Base-by-base conservation (phyloP, 2,113 vertebrate species). In the Dicrurus megarhynchus region DNA sequence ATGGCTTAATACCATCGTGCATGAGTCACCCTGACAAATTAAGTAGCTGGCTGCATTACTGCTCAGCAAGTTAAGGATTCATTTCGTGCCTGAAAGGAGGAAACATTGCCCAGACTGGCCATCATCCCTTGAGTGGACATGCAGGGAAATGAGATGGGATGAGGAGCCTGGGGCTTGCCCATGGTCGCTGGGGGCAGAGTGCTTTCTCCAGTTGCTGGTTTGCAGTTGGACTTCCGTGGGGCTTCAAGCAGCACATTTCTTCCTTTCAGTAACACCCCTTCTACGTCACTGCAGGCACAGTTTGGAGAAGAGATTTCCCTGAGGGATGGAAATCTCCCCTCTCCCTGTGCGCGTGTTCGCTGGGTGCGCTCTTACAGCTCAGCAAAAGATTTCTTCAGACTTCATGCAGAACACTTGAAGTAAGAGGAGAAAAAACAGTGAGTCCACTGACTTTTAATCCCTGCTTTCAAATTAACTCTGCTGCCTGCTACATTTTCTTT, bases 271-370 rank as follows among this genome's bases (percentile, higher is more conserved):
- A 0, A 26, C 73, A 74, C 10, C 83, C 56, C 55, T 84, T 73
- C 55, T 5, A 1, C 0, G 0, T 14, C 19, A 56, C 10, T 52
- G 67, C 26, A 42, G 75, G 59, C 68, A 86, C 50, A n/a, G 5
- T 33, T 7, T 68, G 64, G 75, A 86, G 90, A 68, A 67, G 67
- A 70, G 70, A 28, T 86, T 55, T 61, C 75, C 52, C 16, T 1
- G 47, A 55, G 37, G 71, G 44, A 7, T 49, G 10, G 24, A n/a
- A 78, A 47, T 10, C 11, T 33, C 18, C 46, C 37, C 53, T 69
- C 47, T 56, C n/a, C 24, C 35, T 6, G 16, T 5, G 64, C 5
- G 17, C 3, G 0, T 1, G 33, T 57, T 69, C 0, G 0, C 61
- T 65, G 75, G 47, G 30, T 41, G 59, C 0, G 1, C 42, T 64